Evolutionary conservation across 2,888 invertebrate species (phyloP).

Genomic region (Drosophila mettleri): DNA sequence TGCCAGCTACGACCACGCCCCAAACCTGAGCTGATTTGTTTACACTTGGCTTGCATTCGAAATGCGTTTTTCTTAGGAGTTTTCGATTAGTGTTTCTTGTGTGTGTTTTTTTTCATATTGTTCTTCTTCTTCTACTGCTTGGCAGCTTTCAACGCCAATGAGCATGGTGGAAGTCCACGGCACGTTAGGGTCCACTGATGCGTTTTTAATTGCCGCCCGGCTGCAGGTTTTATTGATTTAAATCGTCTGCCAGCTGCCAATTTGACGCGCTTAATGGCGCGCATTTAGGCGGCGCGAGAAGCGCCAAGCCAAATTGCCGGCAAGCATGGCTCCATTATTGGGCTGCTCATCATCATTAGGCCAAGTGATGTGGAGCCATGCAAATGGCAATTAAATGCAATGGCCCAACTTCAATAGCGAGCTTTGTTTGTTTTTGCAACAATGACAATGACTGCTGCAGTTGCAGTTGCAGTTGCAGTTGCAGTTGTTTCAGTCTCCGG

Average conservation of each 20-base stretch:
- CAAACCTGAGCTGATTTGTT: slow-evolving; percentile 50
- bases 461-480: slow-evolving; percentile 20
- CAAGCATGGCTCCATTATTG: slow-evolving; percentile 53
- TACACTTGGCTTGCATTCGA: slow-evolving; percentile 47
- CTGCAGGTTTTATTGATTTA: slow-evolving; percentile 75
- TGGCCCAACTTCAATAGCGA: slow-evolving; percentile 23
- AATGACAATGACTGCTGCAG: slow-evolving; percentile 22
- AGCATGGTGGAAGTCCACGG: slow-evolving; percentile 2
- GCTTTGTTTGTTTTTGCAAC: slow-evolving; percentile 57
- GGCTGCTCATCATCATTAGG: slow-evolving; percentile 72
- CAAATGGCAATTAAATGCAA: slow-evolving; percentile 25
- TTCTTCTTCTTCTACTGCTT: neutral
- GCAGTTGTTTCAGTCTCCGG: slow-evolving; percentile 45
- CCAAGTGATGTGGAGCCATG: slow-evolving; percentile 20
- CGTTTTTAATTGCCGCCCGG: slow-evolving; percentile 72
- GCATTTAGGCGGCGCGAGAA: slow-evolving; percentile 48
- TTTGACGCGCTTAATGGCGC: slow-evolving; percentile 71
- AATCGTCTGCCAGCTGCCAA: slow-evolving; percentile 74
- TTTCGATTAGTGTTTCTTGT: slow-evolving; percentile 6
- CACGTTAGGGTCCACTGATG: slow-evolving; percentile 56
- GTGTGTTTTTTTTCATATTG: neutral
- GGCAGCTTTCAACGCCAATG: slow-evolving; percentile 7
- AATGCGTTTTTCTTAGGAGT: slow-evolving; percentile 12
- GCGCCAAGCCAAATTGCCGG: slow-evolving; percentile 51
- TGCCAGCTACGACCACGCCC: slow-evolving; percentile 63